These are phyloP conservation scores for Catalaphyllia jardinei DNA, from an alignment of 64 coral and sea anemone genomes.

Conservation along the genomic window DNA sequence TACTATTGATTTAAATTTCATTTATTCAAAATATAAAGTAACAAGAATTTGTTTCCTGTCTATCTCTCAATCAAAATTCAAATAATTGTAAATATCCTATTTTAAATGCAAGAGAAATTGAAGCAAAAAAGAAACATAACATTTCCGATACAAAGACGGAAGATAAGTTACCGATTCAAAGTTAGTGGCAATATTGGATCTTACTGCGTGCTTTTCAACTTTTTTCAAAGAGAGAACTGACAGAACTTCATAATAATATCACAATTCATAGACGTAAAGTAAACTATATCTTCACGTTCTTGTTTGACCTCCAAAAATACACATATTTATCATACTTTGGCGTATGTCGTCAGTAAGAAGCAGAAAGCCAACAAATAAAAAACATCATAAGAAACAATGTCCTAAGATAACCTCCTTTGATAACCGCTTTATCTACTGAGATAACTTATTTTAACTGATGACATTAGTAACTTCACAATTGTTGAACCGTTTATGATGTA, in stretches of 20 bases:
- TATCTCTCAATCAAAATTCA: too few relatives aligned
- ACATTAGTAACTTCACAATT: background rate
- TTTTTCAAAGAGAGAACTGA: background rate
- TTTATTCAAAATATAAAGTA: too few relatives aligned
- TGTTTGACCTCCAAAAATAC: background rate
- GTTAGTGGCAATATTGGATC: too few relatives aligned
- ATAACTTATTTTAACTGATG: conserved; percentile 1
- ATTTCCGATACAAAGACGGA: too few relatives aligned
- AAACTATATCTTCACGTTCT: conserved; percentile 12
- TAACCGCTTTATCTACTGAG: background rate
- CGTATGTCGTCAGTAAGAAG: background rate
- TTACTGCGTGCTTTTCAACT: background rate
- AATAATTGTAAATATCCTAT: too few relatives aligned
- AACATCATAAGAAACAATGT: conserved; percentile 2
- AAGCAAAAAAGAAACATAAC: too few relatives aligned
- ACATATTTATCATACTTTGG: background rate
- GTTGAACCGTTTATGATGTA: background rate
- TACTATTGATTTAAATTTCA: too few relatives aligned
- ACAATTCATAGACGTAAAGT: background rate
- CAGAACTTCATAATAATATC: background rate
- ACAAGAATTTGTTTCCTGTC: too few relatives aligned
- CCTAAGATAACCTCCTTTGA: background rate
- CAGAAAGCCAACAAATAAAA: background rate
- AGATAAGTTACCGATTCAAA: too few relatives aligned
- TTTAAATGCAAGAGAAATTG: too few relatives aligned